These are phyloP conservation scores for Pomatorhinus ruficollis DNA, from an alignment of 2,113 vertebrate genomes.

Conservation along the genomic window DNA sequence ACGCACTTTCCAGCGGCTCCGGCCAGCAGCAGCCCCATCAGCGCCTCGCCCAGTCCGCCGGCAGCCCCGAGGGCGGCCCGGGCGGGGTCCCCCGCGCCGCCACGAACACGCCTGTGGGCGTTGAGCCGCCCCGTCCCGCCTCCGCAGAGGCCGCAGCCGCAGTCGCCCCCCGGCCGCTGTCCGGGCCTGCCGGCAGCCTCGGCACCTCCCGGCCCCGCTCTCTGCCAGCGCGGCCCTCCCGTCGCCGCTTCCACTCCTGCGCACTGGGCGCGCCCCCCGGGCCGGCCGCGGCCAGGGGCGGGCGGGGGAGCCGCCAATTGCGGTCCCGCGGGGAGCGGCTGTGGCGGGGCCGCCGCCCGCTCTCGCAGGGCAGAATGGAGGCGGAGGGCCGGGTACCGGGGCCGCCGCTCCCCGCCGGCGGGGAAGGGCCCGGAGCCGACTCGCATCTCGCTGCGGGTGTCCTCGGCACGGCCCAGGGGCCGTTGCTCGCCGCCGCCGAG, in stretches of 20 bases:
- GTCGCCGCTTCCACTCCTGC: neutral
- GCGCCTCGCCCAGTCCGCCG: neutral
- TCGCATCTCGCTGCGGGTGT: neutral
- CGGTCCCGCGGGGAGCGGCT: neutral
- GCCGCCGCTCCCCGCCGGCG: neutral
- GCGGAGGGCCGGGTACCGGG: neutral
- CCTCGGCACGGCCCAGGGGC: neutral
- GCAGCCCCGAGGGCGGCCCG: neutral
- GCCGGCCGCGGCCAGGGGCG: neutral
- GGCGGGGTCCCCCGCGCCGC: neutral
- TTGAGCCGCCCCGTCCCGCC: neutral
- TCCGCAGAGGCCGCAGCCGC: neutral
- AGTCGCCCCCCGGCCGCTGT: neutral
- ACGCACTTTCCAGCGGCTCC: accelerated
- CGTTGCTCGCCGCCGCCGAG: conserved; percentile 5
- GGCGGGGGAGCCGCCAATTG: neutral
- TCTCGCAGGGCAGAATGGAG: conserved; percentile 54
- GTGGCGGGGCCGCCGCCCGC: neutral
- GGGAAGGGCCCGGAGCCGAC: neutral
- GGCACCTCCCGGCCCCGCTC: neutral
- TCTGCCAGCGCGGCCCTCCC: neutral
- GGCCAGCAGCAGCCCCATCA: accelerated
- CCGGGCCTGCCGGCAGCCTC: neutral
- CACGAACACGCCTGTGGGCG: neutral
- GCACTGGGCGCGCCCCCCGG: neutral